These are phyloP conservation scores for Aspidoscelis tigris DNA, from an alignment of 2,113 vertebrate genomes.

Conservation along the genomic window DNA sequence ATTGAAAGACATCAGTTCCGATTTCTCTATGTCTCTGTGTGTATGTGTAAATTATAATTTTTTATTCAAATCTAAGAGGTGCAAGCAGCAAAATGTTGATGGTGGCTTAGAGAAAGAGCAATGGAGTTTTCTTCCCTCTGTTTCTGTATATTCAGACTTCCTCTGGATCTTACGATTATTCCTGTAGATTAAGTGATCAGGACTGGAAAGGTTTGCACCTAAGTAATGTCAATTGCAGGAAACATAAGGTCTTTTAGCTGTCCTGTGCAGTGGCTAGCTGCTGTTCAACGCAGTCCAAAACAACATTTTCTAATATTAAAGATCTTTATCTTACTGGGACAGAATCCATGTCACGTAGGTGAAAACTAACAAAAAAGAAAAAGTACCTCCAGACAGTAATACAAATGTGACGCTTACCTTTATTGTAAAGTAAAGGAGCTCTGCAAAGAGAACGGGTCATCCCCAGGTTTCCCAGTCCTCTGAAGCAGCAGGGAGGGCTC, in stretches of 20 bases:
- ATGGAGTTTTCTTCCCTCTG: background rate
- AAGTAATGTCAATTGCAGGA: background rate
- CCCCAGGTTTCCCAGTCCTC: no score
- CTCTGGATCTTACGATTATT: background rate
- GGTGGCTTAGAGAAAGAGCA: background rate
- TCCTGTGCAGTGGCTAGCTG: background rate
- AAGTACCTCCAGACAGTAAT: no score
- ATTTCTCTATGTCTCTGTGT: conserved; percentile 20
- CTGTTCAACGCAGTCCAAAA: background rate
- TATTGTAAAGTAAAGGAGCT: no score
- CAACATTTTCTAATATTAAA: background rate
- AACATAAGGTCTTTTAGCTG: background rate
- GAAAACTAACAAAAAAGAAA: background rate
- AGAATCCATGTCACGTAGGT: background rate
- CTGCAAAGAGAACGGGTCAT: no score
- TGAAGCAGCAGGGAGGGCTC: no score
- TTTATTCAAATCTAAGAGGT: conserved; percentile 29
- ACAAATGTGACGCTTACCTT: no score
- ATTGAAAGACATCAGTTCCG: conserved; percentile 20
- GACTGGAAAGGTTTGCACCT: conserved; percentile 18
- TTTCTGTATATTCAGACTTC: background rate
- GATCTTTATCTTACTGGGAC: background rate
- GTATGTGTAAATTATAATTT: conserved; percentile 1
- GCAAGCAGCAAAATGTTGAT: conserved; percentile 18
- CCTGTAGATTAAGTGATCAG: background rate